Conservation (phyloP, 2,113 vertebrate genomes). For the Gymnocephalus cernua region DNA sequence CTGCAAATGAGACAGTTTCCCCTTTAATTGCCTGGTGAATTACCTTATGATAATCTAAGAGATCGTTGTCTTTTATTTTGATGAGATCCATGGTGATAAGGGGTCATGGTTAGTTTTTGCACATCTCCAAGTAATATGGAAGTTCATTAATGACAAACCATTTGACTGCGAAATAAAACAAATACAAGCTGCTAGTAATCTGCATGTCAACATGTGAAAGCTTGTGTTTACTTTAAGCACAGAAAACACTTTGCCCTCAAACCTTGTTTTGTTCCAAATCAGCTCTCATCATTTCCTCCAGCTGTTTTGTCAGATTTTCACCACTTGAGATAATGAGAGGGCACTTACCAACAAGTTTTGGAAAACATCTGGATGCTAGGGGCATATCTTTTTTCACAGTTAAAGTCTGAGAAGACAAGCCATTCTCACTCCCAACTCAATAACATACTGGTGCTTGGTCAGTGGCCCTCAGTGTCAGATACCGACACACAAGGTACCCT, state of each 20-base stretch:
- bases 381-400: slow-evolving; percentile 3
- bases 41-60: slow-evolving; percentile 2
- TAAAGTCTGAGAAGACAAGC: not conserved
- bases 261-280: slow-evolving; percentile 33
- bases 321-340: slow-evolving; percentile 53
- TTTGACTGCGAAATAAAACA: slow-evolving; percentile 17
- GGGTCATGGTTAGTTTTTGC: not conserved
- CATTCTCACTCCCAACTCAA: no score
- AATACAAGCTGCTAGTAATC: slow-evolving; percentile 1
- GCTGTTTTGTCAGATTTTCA: slow-evolving; percentile 51
- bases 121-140: not conserved
- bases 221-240: slow-evolving; percentile 13
- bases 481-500: no score
- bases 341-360: slow-evolving; percentile 30
- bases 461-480: no score
- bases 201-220: not conserved
- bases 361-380: slow-evolving; percentile 50
- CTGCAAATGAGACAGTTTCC: not conserved
- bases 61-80: slow-evolving; percentile 23
- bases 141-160: slow-evolving; percentile 30
- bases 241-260: not conserved
- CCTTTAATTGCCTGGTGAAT: not conserved
- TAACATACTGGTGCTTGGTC: no score
- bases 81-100: slow-evolving; percentile 11
- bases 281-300: slow-evolving; percentile 25